Conservation (phyloP, 2,888 invertebrate genomes). For the Lacanobia oleracea region DNA sequence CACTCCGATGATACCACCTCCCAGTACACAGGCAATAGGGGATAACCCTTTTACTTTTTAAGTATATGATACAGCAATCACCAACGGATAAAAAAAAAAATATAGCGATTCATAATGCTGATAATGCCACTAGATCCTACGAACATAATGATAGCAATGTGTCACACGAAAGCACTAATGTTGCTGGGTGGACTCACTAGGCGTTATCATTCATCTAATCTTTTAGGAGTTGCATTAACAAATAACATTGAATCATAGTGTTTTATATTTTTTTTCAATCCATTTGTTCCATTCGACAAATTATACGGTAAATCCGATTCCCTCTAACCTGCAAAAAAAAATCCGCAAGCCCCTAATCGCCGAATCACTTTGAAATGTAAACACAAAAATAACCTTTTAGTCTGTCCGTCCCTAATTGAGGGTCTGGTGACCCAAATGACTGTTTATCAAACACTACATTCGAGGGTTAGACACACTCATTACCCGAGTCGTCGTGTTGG, state of each 20-base stretch:
- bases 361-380: constrained; percentile 53
- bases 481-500: constrained; percentile 49
- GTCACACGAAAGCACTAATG: background rate
- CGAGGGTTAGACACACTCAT: constrained; percentile 58
- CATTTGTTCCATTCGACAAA: background rate
- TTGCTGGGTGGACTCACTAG: background rate
- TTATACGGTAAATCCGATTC: background rate
- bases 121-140: background rate
- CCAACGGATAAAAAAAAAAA: background rate
- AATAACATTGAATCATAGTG: too few relatives aligned
- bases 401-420: constrained; percentile 59
- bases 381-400: constrained; percentile 59
- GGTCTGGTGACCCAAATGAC: constrained; percentile 65
- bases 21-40: background rate
- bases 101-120: background rate
- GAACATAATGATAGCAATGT: constrained; percentile 8
- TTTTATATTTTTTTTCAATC: background rate
- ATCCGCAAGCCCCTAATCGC: constrained; percentile 41
- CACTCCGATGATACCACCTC: background rate
- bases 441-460: constrained; percentile 67
- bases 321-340: constrained; percentile 14
- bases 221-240: too few relatives aligned
- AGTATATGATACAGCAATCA: too few relatives aligned
- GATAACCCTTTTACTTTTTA: background rate
- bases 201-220: background rate